phyloP scores from a whole-genome alignment of 2,888 invertebrate genomes.

The Priocnemis perturbator region DNA sequence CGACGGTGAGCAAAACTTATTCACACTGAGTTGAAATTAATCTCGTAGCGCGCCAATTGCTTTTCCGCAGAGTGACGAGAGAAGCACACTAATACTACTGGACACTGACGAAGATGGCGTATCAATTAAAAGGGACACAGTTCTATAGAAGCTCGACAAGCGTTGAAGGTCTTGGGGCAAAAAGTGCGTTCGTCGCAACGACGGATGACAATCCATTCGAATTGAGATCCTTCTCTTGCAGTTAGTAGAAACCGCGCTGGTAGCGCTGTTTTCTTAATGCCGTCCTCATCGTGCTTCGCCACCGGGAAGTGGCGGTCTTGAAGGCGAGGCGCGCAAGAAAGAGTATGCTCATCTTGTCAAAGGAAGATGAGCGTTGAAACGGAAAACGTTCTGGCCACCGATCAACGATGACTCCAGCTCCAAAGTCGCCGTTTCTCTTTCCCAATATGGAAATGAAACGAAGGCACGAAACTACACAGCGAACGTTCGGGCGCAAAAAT shows the following conservation, averaged over 20 bases:
- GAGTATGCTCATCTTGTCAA: conserved; percentile 59
- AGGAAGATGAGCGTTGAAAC: too few species aligned
- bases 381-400: neutral
- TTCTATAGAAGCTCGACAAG: too few species aligned
- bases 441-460: too few species aligned
- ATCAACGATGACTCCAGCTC: conserved; percentile 1
- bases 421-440: neutral
- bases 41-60: too few species aligned
- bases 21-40: too few species aligned
- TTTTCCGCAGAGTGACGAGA: too few species aligned
- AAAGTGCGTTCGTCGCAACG: too few species aligned
- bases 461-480: neutral
- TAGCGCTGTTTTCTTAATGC: conserved; percentile 64
- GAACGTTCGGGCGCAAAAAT: conserved; percentile 1
- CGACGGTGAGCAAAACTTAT: too few species aligned
- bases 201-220: too few species aligned
- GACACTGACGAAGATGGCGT: too few species aligned
- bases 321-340: conserved; percentile 64
- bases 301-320: conserved; percentile 57
- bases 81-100: neutral
- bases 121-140: neutral
- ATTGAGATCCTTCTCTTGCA: too few species aligned
- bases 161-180: too few species aligned
- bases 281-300: conserved; percentile 56
- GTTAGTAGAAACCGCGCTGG: conserved; percentile 64